Conservation (phyloP, 2,113 vertebrate species). For the Scopus umbretta region DNA sequence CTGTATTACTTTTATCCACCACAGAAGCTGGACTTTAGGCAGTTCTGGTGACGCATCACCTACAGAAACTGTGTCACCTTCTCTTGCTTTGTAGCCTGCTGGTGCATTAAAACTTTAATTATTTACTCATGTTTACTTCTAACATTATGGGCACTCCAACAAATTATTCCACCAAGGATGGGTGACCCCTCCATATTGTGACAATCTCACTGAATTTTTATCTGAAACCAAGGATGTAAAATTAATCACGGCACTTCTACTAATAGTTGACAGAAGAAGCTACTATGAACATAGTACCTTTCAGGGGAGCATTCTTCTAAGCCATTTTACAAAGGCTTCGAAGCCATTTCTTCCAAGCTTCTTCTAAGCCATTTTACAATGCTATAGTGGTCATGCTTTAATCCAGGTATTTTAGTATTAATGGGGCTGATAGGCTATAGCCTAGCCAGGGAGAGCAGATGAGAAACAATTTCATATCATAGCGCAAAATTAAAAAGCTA, state of each 20-base stretch:
- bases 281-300: neutral
- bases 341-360: no score
- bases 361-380: no score
- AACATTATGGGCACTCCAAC: neutral
- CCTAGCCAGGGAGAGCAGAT: neutral
- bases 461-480: neutral
- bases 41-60: neutral
- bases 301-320: neutral
- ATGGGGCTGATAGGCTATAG: rapidly evolving
- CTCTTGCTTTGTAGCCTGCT: neutral
- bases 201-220: neutral
- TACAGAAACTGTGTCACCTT: neutral
- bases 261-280: neutral
- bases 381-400: neutral
- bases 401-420: neutral
- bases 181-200: neutral
- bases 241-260: neutral
- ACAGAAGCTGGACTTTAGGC: neutral
- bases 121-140: neutral
- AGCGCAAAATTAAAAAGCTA: neutral
- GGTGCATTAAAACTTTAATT: neutral
- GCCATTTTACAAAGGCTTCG: no score
- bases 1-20: neutral
- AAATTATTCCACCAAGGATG: neutral
- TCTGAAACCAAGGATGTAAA: neutral